Conservation (phyloP, 2,113 vertebrate genomes). For the Delphinus delphis region DNA sequence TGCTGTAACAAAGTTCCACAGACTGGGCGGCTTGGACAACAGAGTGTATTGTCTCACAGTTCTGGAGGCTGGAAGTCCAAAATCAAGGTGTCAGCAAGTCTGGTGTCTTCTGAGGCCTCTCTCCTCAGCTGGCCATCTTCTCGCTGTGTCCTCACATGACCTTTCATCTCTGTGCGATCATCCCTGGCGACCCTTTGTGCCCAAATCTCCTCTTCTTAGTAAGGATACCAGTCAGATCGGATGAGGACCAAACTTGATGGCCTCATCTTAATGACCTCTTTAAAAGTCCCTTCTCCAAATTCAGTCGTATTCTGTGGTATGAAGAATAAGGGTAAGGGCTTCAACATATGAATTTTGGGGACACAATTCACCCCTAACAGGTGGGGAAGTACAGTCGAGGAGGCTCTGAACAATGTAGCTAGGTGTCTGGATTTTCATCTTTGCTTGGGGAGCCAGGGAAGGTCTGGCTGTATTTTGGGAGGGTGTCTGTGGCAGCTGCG, state of each 20-base stretch:
- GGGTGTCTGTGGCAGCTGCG: rapidly evolving
- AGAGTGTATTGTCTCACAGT: rapidly evolving
- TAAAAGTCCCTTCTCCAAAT: background rate
- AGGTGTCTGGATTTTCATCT: background rate
- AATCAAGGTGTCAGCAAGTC: no score
- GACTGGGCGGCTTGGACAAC: rapidly evolving
- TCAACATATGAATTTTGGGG: background rate
- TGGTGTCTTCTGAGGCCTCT: background rate
- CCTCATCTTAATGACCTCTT: background rate
- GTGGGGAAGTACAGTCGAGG: background rate
- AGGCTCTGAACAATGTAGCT: rapidly evolving
- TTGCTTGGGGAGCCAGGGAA: background rate
- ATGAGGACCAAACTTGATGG: no score
- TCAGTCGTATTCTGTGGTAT: background rate
- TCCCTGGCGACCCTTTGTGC: rapidly evolving
- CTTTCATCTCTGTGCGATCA: background rate
- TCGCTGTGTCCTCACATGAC: background rate
- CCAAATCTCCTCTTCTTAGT: background rate
- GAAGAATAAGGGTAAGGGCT: no score
- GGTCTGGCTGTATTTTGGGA: background rate
- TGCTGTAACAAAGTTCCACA: background rate
- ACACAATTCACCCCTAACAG: rapidly evolving
- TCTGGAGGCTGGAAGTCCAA: background rate
- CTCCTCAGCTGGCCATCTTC: background rate
- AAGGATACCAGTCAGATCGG: background rate